Base-by-base conservation (phyloP, 1,140 invertebrate species). In the Alviniconcha marisindica region DNA sequence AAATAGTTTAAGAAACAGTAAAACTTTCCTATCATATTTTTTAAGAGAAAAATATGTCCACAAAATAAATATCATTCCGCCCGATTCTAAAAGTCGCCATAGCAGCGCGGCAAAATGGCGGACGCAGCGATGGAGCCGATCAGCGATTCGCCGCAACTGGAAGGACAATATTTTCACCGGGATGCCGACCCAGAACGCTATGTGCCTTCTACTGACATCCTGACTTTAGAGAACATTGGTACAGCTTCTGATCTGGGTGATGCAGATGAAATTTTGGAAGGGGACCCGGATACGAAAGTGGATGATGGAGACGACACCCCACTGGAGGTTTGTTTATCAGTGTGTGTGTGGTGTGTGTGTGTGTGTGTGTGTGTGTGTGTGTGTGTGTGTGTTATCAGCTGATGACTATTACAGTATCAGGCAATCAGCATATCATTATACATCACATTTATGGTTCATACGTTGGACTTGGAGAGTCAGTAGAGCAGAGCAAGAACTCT, bases 41-140 rank as follows among this genome's bases (percentile, higher is more conserved):
- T n/a, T n/a, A n/a, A n/a, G n/a, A n/a, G n/a, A n/a, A n/a, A n/a
- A n/a, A n/a, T n/a, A n/a, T n/a, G n/a, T n/a, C n/a, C n/a, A n/a
- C n/a, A n/a, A n/a, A n/a, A n/a, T n/a, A 48, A 60, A 60, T 28
- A 24, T 18, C 69, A 71, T 71, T 71, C 69, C 2, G 69, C 69
- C 69, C 69, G 69, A 40, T 2, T 5, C 69, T 40, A 71, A 40
- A 38, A 40, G 36, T 79, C 77, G 54, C 77, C 78, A 80, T 80
- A 80, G 78, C 60, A 80, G 78, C 78, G 78, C 31, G 54, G 40
- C 78, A 80, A 66, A 54, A 80, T 80, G 78, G 78, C 78, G 51
- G 78, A 60, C 56, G 12, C 3, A 31, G 18, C 4, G 51, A 38
- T 69, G 60, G 40, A 40, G 1, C 28, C 78, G n/a, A n/a, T 51